These are phyloP conservation scores for Sturnira hondurensis DNA, from an alignment of 2,113 vertebrate genomes.

Conservation along the genomic window DNA sequence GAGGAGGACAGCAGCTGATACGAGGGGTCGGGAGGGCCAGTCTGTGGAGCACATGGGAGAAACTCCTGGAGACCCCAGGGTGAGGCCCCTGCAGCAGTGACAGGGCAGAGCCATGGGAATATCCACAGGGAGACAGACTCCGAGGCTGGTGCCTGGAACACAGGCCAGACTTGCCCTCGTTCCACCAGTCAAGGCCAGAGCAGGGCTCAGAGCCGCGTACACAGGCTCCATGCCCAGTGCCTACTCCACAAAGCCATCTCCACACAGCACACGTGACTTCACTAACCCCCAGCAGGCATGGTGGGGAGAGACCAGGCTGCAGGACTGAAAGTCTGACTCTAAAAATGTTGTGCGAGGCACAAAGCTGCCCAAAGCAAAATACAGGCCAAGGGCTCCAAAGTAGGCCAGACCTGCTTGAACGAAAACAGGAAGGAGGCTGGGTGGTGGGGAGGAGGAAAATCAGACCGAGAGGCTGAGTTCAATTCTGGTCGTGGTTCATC, in stretches of 20 bases:
- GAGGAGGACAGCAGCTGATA: not conserved
- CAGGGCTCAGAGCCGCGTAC: not conserved
- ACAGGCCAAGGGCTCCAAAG: constrained; percentile 68
- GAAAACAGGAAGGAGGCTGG: constrained; percentile 50
- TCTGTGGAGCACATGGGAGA: not conserved
- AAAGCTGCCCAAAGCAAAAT: constrained; percentile 38
- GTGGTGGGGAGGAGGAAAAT: not conserved
- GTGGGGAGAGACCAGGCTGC: not conserved
- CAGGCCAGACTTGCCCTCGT: not conserved
- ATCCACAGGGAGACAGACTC: not conserved
- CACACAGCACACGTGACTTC: not conserved
- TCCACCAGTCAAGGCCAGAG: not conserved
- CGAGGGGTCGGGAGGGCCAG: not conserved
- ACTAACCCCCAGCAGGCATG: not conserved
- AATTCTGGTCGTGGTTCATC: not conserved
- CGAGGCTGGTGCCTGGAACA: not conserved
- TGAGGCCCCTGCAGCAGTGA: not conserved
- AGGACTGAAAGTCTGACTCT: constrained; percentile 10
- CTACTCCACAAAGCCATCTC: not conserved
- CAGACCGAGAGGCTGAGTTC: constrained; percentile 28
- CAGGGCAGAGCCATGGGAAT: not conserved
- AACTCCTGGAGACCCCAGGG: not conserved
- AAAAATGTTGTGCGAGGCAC: not conserved
- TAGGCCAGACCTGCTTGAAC: constrained; percentile 52
- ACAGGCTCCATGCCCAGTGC: not conserved